Evolutionary conservation across 35 echinoderm and acorn worm genomes (phyloP).

Genomic region (Anneissia japonica): DNA sequence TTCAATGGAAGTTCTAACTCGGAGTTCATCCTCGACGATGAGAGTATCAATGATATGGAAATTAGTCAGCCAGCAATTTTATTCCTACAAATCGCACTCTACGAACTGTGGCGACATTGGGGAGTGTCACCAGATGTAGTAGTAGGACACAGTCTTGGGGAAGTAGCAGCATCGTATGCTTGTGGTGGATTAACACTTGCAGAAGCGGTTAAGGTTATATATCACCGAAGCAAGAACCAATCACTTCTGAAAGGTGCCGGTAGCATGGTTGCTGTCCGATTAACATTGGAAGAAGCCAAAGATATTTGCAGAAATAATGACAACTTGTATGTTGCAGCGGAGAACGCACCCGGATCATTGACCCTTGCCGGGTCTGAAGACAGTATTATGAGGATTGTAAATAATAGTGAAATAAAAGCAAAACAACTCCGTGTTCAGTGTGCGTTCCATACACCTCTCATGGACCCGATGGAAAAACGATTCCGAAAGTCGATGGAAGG

Average conservation of each 20-base stretch:
- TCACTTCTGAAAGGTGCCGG: constrained; percentile 72
- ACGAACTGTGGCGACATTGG: constrained; percentile 57
- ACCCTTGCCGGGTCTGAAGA: constrained; percentile 57
- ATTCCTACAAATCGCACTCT: constrained; percentile 64
- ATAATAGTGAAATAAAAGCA: constrained; percentile 40
- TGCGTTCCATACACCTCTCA: constrained; percentile 80
- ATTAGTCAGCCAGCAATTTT: constrained; percentile 74
- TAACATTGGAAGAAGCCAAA: constrained; percentile 46
- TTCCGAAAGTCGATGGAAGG: constrained; percentile 61
- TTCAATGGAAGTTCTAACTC: background rate
- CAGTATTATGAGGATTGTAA: constrained; percentile 53
- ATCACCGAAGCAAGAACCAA: constrained; percentile 69
- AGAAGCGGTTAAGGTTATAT: constrained; percentile 77
- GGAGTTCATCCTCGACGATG: background rate
- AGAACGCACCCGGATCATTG: constrained; percentile 63
- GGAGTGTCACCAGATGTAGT: constrained; percentile 57
- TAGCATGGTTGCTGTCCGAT: constrained; percentile 72
- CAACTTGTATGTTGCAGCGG: constrained; percentile 63
- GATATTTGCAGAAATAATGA: constrained; percentile 58
- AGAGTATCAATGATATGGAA: constrained; percentile 52
- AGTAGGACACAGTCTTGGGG: constrained; percentile 86
- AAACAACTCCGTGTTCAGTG: constrained; percentile 61
- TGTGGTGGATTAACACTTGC: constrained; percentile 62
- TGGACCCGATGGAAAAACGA: constrained; percentile 63
- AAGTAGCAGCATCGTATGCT: constrained; percentile 81